phyloP scores from a whole-genome alignment of 2,113 vertebrate genomes.

The Myodes glareolus region DNA sequence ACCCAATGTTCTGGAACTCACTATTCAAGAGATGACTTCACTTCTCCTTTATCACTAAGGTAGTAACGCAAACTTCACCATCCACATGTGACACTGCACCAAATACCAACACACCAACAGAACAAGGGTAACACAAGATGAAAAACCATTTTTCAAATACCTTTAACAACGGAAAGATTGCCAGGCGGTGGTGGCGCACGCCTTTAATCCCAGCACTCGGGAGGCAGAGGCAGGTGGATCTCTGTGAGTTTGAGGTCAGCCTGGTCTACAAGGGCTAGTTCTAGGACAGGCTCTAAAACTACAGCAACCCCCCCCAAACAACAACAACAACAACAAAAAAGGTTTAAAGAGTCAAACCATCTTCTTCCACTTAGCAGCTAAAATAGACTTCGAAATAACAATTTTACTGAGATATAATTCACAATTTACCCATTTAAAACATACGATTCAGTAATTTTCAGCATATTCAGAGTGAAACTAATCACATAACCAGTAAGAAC shows the following conservation, averaged over 20 bases:
- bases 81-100: background rate
- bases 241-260: no score
- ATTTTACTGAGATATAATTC: background rate
- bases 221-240: no score
- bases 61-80: background rate
- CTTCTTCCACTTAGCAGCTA: background rate
- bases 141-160: background rate
- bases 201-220: no score
- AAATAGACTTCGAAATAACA: slow-evolving; percentile 3
- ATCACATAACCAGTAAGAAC: background rate
- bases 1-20: no score
- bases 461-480: background rate
- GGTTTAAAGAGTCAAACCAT: slow-evolving; percentile 15
- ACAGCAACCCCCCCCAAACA: no score
- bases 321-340: no score
- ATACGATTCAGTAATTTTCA: background rate
- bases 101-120: background rate
- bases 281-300: no score
- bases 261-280: no score
- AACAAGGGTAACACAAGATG: no score
- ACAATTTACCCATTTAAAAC: slow-evolving; percentile 3
- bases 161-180: background rate
- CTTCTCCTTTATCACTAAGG: background rate
- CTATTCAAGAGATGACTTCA: background rate
- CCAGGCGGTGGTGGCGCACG: no score